These are phyloP conservation scores for Tribolium madens DNA, from an alignment of 1,140 invertebrate species.

Conservation along the genomic window DNA sequence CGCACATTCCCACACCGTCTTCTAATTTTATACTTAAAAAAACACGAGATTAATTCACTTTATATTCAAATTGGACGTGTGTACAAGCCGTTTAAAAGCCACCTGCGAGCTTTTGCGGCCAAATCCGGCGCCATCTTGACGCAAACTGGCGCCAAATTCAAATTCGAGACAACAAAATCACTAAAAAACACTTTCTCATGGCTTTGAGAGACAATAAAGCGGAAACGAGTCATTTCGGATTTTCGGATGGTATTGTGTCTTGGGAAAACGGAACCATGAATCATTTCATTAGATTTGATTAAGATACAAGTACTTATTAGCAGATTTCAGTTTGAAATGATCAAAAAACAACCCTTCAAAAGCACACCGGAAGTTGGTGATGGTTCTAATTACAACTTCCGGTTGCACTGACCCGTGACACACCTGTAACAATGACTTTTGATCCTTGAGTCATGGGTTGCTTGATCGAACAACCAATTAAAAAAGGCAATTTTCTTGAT, in stretches of 20 bases:
- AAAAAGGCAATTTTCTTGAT: not conserved
- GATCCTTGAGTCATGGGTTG: slow-evolving; percentile 3
- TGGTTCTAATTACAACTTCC: slow-evolving; percentile 24
- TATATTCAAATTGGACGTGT: slow-evolving; percentile 48
- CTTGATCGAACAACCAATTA: not conserved
- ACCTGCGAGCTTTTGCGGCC: not conserved
- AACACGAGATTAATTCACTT: slow-evolving; percentile 48
- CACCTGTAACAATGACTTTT: slow-evolving; percentile 29
- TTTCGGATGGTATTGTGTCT: slow-evolving; percentile 20
- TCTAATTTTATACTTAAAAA: slow-evolving; percentile 49
- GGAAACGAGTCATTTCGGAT: slow-evolving; percentile 20
- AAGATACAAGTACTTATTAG: not conserved
- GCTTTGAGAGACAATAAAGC: slow-evolving; percentile 15
- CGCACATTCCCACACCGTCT: slow-evolving; percentile 56
- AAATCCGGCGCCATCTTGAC: not conserved
- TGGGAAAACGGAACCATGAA: slow-evolving; percentile 38
- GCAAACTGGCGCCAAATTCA: not conserved
- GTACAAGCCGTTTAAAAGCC: slow-evolving; percentile 17
- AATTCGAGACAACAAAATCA: too few relatives aligned
- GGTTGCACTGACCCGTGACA: slow-evolving; percentile 13
- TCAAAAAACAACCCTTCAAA: not conserved
- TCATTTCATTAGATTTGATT: slow-evolving; percentile 28
- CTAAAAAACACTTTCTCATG: slow-evolving; percentile 23
- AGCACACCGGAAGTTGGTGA: not conserved
- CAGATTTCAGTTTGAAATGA: not conserved